phyloP scores from a whole-genome alignment of 2,888 invertebrate genomes.

The Sipha maydis region DNA sequence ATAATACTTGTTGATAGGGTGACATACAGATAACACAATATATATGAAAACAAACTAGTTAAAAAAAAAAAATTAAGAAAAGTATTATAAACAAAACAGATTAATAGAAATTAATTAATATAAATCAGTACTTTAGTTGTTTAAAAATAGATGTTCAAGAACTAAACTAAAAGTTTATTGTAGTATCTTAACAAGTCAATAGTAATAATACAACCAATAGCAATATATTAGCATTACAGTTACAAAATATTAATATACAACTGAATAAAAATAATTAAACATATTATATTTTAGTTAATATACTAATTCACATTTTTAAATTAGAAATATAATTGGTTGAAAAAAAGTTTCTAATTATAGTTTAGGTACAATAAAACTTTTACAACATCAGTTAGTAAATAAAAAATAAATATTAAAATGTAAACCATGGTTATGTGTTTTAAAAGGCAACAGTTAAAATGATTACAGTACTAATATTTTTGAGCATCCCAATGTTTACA shows the following conservation, averaged over 20 bases:
- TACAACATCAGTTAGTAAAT: conserved; percentile 51
- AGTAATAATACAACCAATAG: conserved; percentile 38
- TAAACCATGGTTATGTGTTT: conserved; percentile 43
- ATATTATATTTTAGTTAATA: conserved; percentile 52
- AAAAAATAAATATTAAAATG: conserved; percentile 49
- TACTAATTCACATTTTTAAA: neutral
- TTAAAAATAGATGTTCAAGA: conserved; percentile 58
- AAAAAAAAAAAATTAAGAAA: conserved; percentile 41
- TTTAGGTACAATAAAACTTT: conserved; percentile 35
- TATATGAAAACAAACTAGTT: conserved; percentile 42
- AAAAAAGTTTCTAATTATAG: conserved; percentile 24
- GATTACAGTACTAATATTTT: conserved; percentile 32
- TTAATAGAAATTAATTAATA: conserved; percentile 52
- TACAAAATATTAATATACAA: conserved; percentile 44
- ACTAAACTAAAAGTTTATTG: conserved; percentile 47
- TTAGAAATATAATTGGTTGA: conserved; percentile 4
- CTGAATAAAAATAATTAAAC: conserved; percentile 41
- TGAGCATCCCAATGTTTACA: conserved; percentile 34
- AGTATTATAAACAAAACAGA: conserved; percentile 51
- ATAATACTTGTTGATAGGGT: conserved; percentile 49
- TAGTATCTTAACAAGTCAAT: conserved; percentile 53
- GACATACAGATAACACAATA: conserved; percentile 12
- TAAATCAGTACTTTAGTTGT: conserved; percentile 60
- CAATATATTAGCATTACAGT: conserved; percentile 29
- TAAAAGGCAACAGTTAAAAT: conserved; percentile 41